Conservation (phyloP, 2,113 vertebrate genomes). For the Stegastes partitus region DNA sequence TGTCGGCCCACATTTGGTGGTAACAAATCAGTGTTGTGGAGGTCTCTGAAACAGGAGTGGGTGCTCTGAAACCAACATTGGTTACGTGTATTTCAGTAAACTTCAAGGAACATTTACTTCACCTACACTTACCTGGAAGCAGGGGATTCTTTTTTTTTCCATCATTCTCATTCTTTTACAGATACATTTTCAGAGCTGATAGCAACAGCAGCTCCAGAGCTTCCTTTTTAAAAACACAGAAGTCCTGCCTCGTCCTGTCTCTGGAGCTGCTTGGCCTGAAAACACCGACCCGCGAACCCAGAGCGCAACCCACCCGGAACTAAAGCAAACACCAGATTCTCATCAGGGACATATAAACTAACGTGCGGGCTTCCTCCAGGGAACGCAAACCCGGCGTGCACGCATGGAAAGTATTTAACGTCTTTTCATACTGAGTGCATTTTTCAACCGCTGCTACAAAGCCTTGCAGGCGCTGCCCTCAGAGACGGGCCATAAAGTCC, state of each 20-base stretch:
- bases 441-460: conserved; percentile 59
- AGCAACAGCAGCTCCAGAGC: conserved; percentile 7
- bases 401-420: conserved; percentile 74
- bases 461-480: conserved; percentile 39
- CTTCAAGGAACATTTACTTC: conserved; percentile 11
- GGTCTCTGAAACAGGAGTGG: conserved; percentile 62
- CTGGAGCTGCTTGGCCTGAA: conserved; percentile 33
- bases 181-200: conserved; percentile 14
- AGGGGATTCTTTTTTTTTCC: conserved; percentile 24
- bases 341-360: conserved; percentile 54
- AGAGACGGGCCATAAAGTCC: conserved; percentile 67
- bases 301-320: conserved; percentile 60
- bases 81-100: conserved; percentile 52
- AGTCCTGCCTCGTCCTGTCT: conserved; percentile 18
- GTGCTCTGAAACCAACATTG: conserved; percentile 50
- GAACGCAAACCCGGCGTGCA: conserved; percentile 42
- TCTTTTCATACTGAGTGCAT: conserved; percentile 61
- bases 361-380: conserved; percentile 53
- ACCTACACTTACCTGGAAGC: conserved; percentile 27
- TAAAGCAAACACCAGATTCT: conserved; percentile 74
- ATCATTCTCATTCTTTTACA: conserved; percentile 17
- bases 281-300: conserved; percentile 55
- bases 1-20: conserved; percentile 22
- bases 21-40: conserved; percentile 11
- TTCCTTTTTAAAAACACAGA: conserved; percentile 54